Base-by-base conservation (phyloP, 2,888 invertebrate species). In the Spisula subtruncata region DNA sequence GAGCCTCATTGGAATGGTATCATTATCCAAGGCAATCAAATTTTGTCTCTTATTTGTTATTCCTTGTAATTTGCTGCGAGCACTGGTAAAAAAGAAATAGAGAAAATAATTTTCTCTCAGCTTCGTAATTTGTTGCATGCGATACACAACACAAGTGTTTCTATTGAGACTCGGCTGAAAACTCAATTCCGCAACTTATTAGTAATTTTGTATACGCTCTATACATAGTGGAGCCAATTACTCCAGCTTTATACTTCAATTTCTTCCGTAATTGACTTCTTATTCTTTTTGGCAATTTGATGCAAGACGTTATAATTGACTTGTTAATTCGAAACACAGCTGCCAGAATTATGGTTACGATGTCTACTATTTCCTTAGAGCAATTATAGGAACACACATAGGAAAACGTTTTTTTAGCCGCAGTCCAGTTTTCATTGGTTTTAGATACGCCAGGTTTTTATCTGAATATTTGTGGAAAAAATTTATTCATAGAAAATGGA, bases 281-380 rank as follows among this genome's bases (percentile, higher is more conserved):
- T 89, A 92, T 89, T 92, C 91, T 91, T 90, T 92, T 92, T 92
- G 92, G 92, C 92, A 91, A 92, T 92, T 92, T 88, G 89, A 92
- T 92, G 92, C 92, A 91, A 92, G 87, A 88, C 84, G 75, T 91
- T 91, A 91, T 92, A 92, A 92, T 92, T 92, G 92, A 90, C 89
- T 91, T 89, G 92, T 92, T 92, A 92, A 92, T 92, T 91, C 87
- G 86, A 83, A 87, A 87, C 89, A 88, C 92, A 92, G 89, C 92
- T 91, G 92, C 88, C 87, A 86, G 89, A 88, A 86, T 81, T 86
- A 87, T 79, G 81, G 85, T 56, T 83, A 87, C 54, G 46, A 35
- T 87, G 87, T 87, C 87, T 87, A 83, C 41, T 48, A 46, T 87
- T 87, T 75, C 87, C 56, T 83, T 87, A 20, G 35, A 56, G 51